Percentiles rank a stretch among this genome's conserved stretches.
Evolutionary conservation across 2,888 invertebrate genomes (phyloP).

Genomic region (Tenthredo mesomela): DNA sequence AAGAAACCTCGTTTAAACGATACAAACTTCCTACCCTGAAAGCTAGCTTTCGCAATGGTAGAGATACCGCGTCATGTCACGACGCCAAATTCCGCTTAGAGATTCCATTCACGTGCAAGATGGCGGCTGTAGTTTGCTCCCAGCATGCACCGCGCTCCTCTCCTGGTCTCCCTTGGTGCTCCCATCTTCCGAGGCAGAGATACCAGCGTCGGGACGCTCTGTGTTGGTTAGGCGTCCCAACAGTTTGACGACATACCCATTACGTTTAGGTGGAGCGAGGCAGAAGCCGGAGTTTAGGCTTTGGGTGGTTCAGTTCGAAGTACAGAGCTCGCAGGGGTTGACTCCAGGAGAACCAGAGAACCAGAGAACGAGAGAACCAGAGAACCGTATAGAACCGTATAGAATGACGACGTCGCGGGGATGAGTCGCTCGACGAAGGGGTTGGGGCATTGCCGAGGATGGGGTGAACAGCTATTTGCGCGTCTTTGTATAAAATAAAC

Average conservation of each 20-base stretch:
- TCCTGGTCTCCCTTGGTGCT: constrained; percentile 58
- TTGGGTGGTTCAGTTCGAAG: constrained; percentile 41
- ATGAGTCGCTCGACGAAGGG: constrained; percentile 54
- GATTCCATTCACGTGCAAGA: constrained; percentile 76
- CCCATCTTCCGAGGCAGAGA: constrained; percentile 60
- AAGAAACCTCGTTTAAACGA: constrained; percentile 12
- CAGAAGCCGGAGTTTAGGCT: constrained; percentile 48
- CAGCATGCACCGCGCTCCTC: constrained; percentile 71
- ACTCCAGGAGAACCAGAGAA: constrained; percentile 47
- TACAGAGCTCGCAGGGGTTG: constrained; percentile 48
- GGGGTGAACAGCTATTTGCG: constrained; percentile 67
- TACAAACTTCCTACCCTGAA: constrained; percentile 21
- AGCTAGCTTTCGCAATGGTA: constrained; percentile 28
- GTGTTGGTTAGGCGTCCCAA: constrained; percentile 73
- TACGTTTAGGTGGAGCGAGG: constrained; percentile 64
- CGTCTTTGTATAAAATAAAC: constrained; percentile 73
- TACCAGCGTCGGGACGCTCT: constrained; percentile 62
- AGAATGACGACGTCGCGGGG: constrained; percentile 44
- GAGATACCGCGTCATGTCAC: constrained; percentile 21
- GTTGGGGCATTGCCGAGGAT: constrained; percentile 52
- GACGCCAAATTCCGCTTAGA: constrained; percentile 61
- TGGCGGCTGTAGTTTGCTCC: constrained; percentile 76
- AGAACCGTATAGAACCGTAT: constrained; percentile 42
- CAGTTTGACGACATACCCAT: constrained; percentile 75
- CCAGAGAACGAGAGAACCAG: constrained; percentile 53